Base-by-base conservation (phyloP, 2,113 vertebrate genomes). In the Erythrolamprus reginae region DNA sequence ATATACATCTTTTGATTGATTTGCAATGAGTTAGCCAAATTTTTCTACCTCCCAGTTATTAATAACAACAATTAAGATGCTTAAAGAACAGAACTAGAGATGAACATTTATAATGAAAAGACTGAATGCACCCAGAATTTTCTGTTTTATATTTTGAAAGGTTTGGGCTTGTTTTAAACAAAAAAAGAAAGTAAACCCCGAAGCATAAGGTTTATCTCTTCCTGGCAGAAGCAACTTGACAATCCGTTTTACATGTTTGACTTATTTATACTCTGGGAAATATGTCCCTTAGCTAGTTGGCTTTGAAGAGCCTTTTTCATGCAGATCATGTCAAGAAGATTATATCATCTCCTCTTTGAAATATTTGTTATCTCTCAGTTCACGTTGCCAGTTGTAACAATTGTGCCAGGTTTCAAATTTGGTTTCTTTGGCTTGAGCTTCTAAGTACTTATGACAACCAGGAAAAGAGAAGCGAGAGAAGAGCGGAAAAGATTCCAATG, bases 321-420 rank as follows among this genome's bases (percentile, higher is more conserved):
- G 93, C 92, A 88, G 61, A 87, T 70, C 61, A 1, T 48, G 89
- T 92, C 94, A 92, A 92, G 45, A 82, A 90, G 0, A 51, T 87
- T n/a, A 65, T 89, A 88, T 87, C 93, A 92, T 92, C n/a, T 91
- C 82, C 82, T 88, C 86, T 93, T 91, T 84, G 88, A 93, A 93
- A 90, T 26, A 7, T 0, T 91, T 88, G 1, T 2, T n/a, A 48
- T 58, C 93, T 42, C 0, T 0, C 77, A 90, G 70, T 92, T 84
- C 88, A 93, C 88, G 87, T 90, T 94, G 90, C 90, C 95, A 93
- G 61, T 10, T 93, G 91, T 65, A 15, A n/a, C 94, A 92, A 42
- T 58, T 55, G 84, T 89, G 92, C 89, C 91, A 88, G 6, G 88
- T 89, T 90, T 92, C 56, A 0, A 89, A 52, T 91, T 93, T 91